Percentiles rank a stretch among this genome's conserved stretches.
Evolutionary conservation across 2,797 vertebrate species (phyloP).

Genomic region (Anguilla pacifica): DNA sequence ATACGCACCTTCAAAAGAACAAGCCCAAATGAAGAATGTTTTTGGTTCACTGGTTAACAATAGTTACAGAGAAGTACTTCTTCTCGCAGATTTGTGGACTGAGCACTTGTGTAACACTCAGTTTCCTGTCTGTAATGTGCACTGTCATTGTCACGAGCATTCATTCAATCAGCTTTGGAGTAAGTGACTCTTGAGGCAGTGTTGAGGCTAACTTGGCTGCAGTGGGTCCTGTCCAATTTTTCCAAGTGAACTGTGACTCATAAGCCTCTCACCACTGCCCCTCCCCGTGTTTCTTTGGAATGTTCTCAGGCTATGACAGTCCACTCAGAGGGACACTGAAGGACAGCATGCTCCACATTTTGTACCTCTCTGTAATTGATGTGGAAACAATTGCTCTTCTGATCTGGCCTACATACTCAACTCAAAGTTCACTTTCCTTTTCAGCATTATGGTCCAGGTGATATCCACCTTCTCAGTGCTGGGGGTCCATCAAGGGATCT

Average conservation of each 20-base stretch:
- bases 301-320: neutral
- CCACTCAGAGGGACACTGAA: neutral
- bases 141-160: neutral
- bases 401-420: too few species aligned
- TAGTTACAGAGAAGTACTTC: neutral
- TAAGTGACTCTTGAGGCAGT: neutral
- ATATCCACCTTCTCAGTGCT: too few species aligned
- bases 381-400: too few species aligned
- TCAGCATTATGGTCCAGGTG: too few species aligned
- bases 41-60: neutral
- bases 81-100: neutral
- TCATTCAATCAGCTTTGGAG: neutral
- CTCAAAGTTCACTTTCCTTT: too few species aligned
- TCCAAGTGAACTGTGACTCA: neutral
- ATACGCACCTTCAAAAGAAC: neutral
- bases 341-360: neutral
- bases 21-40: too few species aligned
- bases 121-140: neutral
- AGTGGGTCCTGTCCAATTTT: neutral
- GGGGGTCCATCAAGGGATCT: neutral
- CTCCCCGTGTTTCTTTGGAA: neutral
- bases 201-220: neutral
- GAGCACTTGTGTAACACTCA: neutral
- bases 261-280: neutral
- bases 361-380: neutral